Evolutionary conservation across 2,888 invertebrate species (phyloP), one percentile per base, ranked within the genome.

Genomic region (Celastrina argiolus): DNA sequence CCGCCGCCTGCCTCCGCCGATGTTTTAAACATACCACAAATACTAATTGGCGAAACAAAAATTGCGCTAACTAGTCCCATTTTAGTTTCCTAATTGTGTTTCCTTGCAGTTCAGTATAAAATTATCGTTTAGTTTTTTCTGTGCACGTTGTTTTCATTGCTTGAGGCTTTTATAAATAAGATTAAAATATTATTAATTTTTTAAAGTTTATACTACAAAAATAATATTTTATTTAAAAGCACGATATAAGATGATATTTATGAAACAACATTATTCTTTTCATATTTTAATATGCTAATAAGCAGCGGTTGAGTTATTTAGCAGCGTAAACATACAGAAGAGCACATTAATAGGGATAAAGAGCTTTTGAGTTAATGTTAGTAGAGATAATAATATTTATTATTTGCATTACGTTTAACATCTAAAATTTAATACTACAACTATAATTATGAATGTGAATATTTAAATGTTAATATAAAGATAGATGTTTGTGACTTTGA

Each of bases 1-100:
- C 69, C 69, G 69, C 75, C 1, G 31, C 4, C 31, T 4, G 31
- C 31, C 31, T 67, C 74, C 77, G 76, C 73, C 75, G 76, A 78
- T 77, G 67, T 76, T 78, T 36, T 36, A 61, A 61, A 36, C 26
- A n/a, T 45, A 63, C 42, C 59, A 59, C 36, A 22, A 59, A 59
- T 59, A 61, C 39, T 61, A 61, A 61, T 61, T 36, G 61, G 39
- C 4, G 18, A 18, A 36, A 36, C 31, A 61, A 61, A 61, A 61
- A 61, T 58, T 58, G 51, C 22, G 14, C 45, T 2, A 22, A 56
- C 58, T 51, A 51, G 51, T 51, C 51, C 22, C 51, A 51, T 51
- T 51, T 51, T 14, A 51, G 22, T 51, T 51, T 51, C 14, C 51
- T 51, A 51, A 51, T 51, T 51, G 51, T 51, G 36, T 36, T 12